Base-by-base conservation (phyloP, 2,113 vertebrate species). In the Microcebus lehilahytsara region DNA sequence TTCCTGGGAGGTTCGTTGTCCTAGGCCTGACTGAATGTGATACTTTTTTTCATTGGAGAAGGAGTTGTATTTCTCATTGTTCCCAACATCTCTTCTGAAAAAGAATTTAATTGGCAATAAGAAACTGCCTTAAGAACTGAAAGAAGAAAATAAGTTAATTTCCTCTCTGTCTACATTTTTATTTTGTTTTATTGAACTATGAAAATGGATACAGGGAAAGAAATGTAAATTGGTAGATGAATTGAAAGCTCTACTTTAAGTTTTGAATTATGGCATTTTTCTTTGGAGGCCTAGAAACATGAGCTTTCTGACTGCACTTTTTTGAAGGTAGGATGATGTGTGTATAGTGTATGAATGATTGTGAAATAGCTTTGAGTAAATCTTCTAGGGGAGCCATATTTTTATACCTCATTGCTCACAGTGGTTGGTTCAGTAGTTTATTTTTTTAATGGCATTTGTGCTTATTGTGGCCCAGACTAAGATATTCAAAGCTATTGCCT, bases 291-390 rank as follows among this genome's bases (percentile, higher is more conserved):
- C 69, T n/a, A n/a, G 74, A 75, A 88, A 86, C 64, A 91, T 51
- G 32, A 56, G 16, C 30, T 77, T 97, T 40, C 51, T 60, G 58
- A 23, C 32, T 97, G 78, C 85, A 93, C 77, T 97, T n/a, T 93
- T 85, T 66, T 87, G 80, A 85, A 90, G 74, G 78, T 49, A 86
- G 53, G 90, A 74, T 92, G 74, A 66, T 83, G 32, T 46, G 67
- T 96, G 84, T 93, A 51, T 20, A 34, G 84, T 94, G 81, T 66
- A 0, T 80, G 94, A 97, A 79, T 19, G 85, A 97, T 49, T 91
- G 89, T 27, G 90, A 98, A 98, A 98, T 34, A 94, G 79, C 58
- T 97, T 89, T 93, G 88, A 95, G 85, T 97, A 98, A 97, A 89
- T 96, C 77, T 97, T 98, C 97, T 84, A 93, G 20, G 62, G 66